A percentile compares a stretch with the other conserved stretches of the same genome.
Conservation (phyloP, 2,797 vertebrate genomes). For the Vireo griseus region DNA sequence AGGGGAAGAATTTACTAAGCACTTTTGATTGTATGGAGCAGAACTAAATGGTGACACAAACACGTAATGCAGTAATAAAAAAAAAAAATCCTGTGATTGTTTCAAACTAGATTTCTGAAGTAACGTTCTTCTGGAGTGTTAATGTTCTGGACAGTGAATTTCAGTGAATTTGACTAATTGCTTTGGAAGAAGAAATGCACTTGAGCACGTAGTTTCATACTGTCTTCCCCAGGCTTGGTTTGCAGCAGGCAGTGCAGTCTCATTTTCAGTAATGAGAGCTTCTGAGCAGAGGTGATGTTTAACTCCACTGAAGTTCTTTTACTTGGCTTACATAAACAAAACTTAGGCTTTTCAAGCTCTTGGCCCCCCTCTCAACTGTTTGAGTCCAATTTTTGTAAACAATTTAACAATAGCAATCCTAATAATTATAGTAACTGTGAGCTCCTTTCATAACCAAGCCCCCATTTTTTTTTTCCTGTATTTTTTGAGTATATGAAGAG, state of each 20-base stretch:
- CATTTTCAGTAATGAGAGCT: not conserved
- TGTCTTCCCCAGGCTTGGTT: not conserved
- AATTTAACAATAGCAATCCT: not conserved
- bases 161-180: not conserved
- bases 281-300: not conserved
- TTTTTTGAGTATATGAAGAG: not conserved
- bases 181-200: not conserved
- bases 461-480: accelerated
- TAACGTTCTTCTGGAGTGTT: not conserved
- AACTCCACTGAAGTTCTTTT: not conserved
- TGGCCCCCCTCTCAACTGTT: not conserved
- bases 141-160: not conserved
- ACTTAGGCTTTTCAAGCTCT: not conserved
- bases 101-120: not conserved
- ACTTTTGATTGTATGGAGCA: not conserved
- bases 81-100: not conserved
- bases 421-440: not conserved
- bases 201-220: not conserved
- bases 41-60: not conserved
- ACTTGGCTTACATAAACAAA: not conserved
- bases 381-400: not conserved
- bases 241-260: not conserved
- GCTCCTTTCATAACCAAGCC: not conserved
- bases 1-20: not conserved
- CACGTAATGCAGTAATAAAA: not conserved